A percentile compares a stretch with the other conserved stretches of the same genome.
phyloP scores from a whole-genome alignment of 2,113 vertebrate genomes.

The Bubalus kerabau region DNA sequence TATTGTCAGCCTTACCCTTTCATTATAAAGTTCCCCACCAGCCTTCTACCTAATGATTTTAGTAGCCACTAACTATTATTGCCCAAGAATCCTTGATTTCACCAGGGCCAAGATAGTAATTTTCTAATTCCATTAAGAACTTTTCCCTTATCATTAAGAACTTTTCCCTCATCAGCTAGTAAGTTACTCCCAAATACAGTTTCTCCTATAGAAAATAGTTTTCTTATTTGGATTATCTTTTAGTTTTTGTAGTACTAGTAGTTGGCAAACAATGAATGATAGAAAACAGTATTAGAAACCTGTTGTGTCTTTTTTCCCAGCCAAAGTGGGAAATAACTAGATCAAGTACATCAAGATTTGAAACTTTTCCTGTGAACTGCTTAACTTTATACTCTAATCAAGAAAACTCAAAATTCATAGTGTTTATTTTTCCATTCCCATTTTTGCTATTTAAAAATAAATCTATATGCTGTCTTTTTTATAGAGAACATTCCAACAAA shows the following conservation, averaged over 20 bases:
- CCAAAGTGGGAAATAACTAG: background rate
- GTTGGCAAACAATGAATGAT: background rate
- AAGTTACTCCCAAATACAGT: background rate
- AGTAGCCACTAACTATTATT: background rate
- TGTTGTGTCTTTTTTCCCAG: background rate
- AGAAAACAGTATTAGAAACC: background rate
- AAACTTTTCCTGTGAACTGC: background rate
- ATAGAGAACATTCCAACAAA: slow-evolving; percentile 86
- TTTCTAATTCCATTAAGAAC: background rate
- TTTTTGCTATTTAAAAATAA: slow-evolving; percentile 3
- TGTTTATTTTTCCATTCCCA: background rate
- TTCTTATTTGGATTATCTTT: background rate
- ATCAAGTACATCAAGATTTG: background rate
- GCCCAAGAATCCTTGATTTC: background rate
- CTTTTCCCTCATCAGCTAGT: background rate
- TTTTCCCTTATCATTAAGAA: background rate
- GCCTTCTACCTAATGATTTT: background rate
- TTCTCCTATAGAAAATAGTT: background rate
- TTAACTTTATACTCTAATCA: background rate
- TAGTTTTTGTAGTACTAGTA: background rate
- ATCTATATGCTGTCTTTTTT: slow-evolving; percentile 13
- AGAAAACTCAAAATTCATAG: background rate
- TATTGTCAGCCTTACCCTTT: background rate
- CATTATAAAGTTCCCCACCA: background rate
- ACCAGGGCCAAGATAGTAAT: background rate